Evolutionary conservation across 2,797 vertebrate genomes (phyloP).

Genomic region (Australoheros facetus): DNA sequence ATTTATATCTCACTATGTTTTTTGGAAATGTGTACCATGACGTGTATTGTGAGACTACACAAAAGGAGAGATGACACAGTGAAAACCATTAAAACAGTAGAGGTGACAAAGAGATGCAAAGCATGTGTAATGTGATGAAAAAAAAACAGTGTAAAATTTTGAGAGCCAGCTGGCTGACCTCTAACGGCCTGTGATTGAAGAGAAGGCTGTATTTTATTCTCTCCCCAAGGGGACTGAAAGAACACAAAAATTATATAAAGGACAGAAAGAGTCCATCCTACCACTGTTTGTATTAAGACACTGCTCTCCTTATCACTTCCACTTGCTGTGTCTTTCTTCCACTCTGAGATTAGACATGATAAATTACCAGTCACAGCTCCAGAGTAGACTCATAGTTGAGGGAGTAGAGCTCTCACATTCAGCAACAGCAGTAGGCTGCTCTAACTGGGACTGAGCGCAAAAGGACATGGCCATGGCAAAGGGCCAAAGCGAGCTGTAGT

Average conservation of each 20-base stretch:
- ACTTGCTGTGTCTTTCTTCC: conserved; percentile 19
- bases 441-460: conserved; percentile 37
- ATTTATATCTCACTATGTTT: background rate
- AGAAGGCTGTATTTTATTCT: conserved; percentile 45
- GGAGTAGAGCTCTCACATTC: conserved; percentile 24
- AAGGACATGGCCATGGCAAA: conserved; percentile 21
- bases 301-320: conserved; percentile 10
- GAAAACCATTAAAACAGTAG: conserved; percentile 5
- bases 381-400: conserved; percentile 36
- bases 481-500: conserved; percentile 3
- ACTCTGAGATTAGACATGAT: conserved; percentile 52
- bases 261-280: conserved; percentile 38
- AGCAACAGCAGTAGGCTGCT: conserved; percentile 17
- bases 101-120: conserved; percentile 12
- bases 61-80: background rate
- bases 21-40: background rate
- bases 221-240: conserved; percentile 10
- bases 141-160: conserved; percentile 15
- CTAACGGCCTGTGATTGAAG: conserved; percentile 38
- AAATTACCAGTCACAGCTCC: conserved; percentile 38
- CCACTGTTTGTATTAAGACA: conserved; percentile 30
- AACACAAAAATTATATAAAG: conserved; percentile 50
- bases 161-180: conserved; percentile 50
- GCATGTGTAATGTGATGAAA: conserved; percentile 27
- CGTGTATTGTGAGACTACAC: background rate